Percentiles rank a stretch among this genome's conserved stretches.
phyloP scores from a whole-genome alignment of 2,113 vertebrate species.

The Paramormyrops kingsleyae region DNA sequence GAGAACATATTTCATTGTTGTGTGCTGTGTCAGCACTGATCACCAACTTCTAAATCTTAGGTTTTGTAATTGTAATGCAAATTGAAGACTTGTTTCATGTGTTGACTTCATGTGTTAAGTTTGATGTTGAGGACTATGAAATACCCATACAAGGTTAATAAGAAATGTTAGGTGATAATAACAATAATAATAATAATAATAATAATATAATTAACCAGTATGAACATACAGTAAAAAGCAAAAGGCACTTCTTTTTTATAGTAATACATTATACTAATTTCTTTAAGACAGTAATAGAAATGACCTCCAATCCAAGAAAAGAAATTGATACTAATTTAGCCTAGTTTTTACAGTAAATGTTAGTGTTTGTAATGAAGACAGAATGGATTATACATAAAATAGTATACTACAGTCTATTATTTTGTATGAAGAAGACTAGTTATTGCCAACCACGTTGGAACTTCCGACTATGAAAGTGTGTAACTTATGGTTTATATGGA shows the following conservation, averaged over 20 bases:
- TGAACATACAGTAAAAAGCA: too few relatives aligned
- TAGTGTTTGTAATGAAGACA: neutral
- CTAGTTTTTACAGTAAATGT: neutral
- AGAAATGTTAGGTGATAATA: neutral
- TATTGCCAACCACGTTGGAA: neutral
- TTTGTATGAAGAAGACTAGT: neutral
- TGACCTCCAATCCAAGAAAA: neutral
- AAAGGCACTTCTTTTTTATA: neutral
- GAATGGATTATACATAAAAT: neutral
- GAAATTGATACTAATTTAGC: neutral
- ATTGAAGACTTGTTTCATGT: neutral
- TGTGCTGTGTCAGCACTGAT: too few relatives aligned
- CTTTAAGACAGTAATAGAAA: neutral
- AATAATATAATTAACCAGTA: too few relatives aligned
- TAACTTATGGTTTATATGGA: neutral
- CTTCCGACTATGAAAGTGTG: neutral
- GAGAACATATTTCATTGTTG: too few relatives aligned
- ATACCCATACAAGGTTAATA: neutral
- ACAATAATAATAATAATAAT: too few relatives aligned
- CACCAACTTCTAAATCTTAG: too few relatives aligned
- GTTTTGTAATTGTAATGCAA: neutral
- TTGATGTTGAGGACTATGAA: neutral
- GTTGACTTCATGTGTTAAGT: neutral
- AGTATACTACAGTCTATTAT: neutral
- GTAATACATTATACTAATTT: neutral